Conservation (phyloP, 35 echinoderm and acorn worm species). For the Nesometra sesokonis region DNA sequence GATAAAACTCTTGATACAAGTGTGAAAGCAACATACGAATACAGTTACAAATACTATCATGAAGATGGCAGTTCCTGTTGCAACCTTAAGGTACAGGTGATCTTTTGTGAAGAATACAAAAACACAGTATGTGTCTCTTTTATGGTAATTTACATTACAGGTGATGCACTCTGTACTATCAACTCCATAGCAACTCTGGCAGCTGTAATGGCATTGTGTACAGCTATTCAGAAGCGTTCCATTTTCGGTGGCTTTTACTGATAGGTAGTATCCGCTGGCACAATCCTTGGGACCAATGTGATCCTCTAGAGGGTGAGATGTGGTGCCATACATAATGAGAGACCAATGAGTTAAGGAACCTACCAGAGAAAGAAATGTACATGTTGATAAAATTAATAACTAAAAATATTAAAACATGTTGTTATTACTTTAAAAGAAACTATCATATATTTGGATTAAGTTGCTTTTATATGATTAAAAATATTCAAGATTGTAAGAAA, state of each 20-base stretch:
- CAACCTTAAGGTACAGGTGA: background rate
- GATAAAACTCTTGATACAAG: background rate
- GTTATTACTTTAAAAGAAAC: no score
- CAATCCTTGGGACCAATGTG: slow-evolving; percentile 54
- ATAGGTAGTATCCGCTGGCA: slow-evolving; percentile 19
- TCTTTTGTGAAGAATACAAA: background rate
- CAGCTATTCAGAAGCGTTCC: slow-evolving; percentile 31
- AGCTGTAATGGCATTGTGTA: slow-evolving; percentile 43
- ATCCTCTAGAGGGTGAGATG: slow-evolving; percentile 40
- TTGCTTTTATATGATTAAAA: no score
- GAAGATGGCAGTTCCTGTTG: background rate
- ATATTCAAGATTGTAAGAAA: no score
- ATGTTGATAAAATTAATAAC: no score
- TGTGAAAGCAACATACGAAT: background rate
- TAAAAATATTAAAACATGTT: no score
- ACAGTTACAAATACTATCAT: background rate
- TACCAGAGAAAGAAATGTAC: slow-evolving; percentile 8
- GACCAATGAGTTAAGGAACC: slow-evolving; percentile 50
- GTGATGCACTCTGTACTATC: slow-evolving; percentile 38
- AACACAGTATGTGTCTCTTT: slow-evolving; percentile 55
- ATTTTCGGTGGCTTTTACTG: slow-evolving; percentile 11
- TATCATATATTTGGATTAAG: no score
- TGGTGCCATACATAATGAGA: slow-evolving; percentile 67
- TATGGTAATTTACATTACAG: slow-evolving; percentile 45
- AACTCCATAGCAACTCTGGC: slow-evolving; percentile 53